These are phyloP conservation scores for Scomber scombrus DNA, from an alignment of 2,113 vertebrate genomes.

Conservation along the genomic window DNA sequence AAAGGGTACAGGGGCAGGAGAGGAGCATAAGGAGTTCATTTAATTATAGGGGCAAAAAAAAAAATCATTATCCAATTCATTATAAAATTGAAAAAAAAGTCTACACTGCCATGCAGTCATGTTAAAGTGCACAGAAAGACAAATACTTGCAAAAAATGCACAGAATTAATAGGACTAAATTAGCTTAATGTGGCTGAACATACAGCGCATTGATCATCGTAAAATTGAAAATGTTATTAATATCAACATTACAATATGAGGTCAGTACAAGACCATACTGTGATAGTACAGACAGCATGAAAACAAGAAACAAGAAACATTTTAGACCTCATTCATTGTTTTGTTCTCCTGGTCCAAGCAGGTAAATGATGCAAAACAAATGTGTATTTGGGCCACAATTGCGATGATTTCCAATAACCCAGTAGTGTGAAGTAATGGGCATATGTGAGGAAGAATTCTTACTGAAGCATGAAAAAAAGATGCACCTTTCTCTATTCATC, in stretches of 20 bases:
- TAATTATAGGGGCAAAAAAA: no score
- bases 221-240: neutral
- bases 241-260: neutral
- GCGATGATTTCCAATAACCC: no score
- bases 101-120: neutral
- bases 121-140: neutral
- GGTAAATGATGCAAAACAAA: no score
- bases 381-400: no score
- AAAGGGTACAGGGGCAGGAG: neutral
- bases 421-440: no score
- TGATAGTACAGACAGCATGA: neutral
- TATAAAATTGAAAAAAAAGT: neutral
- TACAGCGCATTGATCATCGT: neutral
- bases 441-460: no score
- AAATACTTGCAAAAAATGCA: neutral
- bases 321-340: no score
- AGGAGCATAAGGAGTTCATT: neutral
- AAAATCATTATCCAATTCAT: no score
- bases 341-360: no score
- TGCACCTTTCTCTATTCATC: no score
- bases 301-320: no score
- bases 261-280: neutral
- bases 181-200: conserved; percentile 7
- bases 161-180: neutral
- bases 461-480: no score